A percentile compares a stretch with the other conserved stretches of the same genome.
Evolutionary conservation across 2,888 invertebrate species (phyloP).

Genomic region (Xanthorhoe designata): DNA sequence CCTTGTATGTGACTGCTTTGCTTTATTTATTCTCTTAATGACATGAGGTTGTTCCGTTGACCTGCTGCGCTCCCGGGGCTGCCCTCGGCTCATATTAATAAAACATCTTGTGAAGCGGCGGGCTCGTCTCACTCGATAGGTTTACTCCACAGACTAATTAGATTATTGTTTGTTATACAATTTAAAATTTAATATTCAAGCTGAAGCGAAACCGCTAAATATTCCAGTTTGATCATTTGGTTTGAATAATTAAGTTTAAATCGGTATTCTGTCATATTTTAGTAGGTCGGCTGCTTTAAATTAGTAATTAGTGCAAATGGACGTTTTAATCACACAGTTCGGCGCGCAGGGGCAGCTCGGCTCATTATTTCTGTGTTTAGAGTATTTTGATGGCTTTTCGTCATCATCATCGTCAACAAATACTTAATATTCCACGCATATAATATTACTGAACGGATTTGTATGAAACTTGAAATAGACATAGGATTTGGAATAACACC

Average conservation of each 20-base stretch:
- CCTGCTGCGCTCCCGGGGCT: background rate
- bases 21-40: too few species aligned
- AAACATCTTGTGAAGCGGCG: slow-evolving; percentile 12
- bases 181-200: slow-evolving; percentile 16
- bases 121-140: slow-evolving; percentile 6
- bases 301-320: slow-evolving; percentile 26
- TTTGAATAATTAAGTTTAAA: slow-evolving; percentile 19
- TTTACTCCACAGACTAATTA: slow-evolving; percentile 22
- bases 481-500: too few species aligned
- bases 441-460: too few species aligned
- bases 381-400: background rate
- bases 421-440: too few species aligned
- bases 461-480: too few species aligned
- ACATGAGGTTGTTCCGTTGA: too few species aligned
- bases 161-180: slow-evolving; percentile 26
- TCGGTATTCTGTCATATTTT: slow-evolving; percentile 9
- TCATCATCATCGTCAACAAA: background rate
- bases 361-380: slow-evolving; percentile 3
- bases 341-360: slow-evolving; percentile 1
- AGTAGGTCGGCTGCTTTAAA: slow-evolving; percentile 14
- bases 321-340: slow-evolving; percentile 21
- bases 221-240: slow-evolving; percentile 12
- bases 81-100: slow-evolving; percentile 15
- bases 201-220: slow-evolving; percentile 10
- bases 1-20: too few species aligned